Evolutionary conservation across 2,797 vertebrate species (phyloP), one percentile per base, ranked within the genome.

Genomic region (Brotogeris chrysoptera): DNA sequence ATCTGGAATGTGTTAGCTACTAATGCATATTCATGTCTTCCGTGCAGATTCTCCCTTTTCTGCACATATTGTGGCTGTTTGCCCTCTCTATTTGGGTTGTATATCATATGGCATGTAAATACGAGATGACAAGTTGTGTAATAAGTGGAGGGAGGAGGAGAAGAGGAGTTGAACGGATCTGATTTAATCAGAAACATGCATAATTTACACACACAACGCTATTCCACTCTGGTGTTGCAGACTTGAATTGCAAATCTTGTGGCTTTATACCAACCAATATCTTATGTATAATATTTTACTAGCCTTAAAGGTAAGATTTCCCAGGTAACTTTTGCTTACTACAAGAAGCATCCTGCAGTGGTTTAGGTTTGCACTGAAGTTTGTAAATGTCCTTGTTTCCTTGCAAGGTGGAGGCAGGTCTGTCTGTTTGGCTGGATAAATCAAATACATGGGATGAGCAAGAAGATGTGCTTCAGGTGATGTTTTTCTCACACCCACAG

Each of bases 71-170:
- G 30, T 92, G 74, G 57, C 64, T 38, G 84, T 94, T 95, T 95
- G 86, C 86, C 94, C 90, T 97, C 78, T 97, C 88, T 97, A 66
- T 96, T 96, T 95, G 94, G 94, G 87, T 76, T 95, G 32, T 82
- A 50, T 90, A 90, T 91, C 80, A 93, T 96, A 92, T 36, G 36
- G 89, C 90, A 88, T 65, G 91, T 97, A 97, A 98, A 97, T 97
- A 96, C 86, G 93, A 94, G 79, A 97, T 90, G 96, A 90, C 86
- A 95, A 92, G 81, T 97, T 88, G 92, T 92, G 41, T 92, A 92
- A 96, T 96, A 94, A 88, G 76, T 52, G 20, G 44, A 65, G 70
- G 70, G 80, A 36, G 68, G 16, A 79, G 81, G 28, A 69, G 78
- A 36, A 68, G 69, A 47, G 43, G 41, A 88, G 65, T 77, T 78